Conservation (phyloP, 2,888 invertebrate species). For the Parelbella ahira region DNA sequence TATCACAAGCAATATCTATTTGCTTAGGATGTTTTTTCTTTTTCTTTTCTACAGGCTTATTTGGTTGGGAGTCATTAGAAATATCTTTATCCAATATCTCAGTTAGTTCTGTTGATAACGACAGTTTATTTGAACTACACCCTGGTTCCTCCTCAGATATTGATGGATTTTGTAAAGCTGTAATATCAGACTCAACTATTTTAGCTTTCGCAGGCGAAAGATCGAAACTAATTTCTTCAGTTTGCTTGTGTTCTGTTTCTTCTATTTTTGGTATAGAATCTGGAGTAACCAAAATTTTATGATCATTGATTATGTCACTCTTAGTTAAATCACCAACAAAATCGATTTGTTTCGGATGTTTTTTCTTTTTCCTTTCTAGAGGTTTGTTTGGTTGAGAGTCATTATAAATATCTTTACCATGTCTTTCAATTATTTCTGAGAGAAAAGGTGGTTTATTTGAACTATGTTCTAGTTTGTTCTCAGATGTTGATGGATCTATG, state of each 20-base stretch:
- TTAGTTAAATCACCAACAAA: too few species aligned
- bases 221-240: too few species aligned
- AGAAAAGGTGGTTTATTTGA: too few species aligned
- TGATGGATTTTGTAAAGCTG: too few species aligned
- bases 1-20: constrained; percentile 10
- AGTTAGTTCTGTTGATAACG: not conserved
- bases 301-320: too few species aligned
- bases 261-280: constrained; percentile 1
- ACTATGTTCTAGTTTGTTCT: too few species aligned
- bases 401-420: not conserved
- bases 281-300: constrained; percentile 3
- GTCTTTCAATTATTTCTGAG: constrained; percentile 6
- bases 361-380: constrained; percentile 21
- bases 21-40: constrained; percentile 21
- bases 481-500: too few species aligned
- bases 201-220: too few species aligned
- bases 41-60: constrained; percentile 16
- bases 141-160: too few species aligned
- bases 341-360: constrained; percentile 16
- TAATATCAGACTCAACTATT: too few species aligned
- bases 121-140: too few species aligned
- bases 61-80: not conserved
- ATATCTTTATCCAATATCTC: constrained; percentile 3
- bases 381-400: constrained; percentile 4
- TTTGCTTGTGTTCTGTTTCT: constrained; percentile 2